Evolutionary conservation across 2,113 vertebrate genomes (phyloP).

Genomic region (Hiodon alosoides): DNA sequence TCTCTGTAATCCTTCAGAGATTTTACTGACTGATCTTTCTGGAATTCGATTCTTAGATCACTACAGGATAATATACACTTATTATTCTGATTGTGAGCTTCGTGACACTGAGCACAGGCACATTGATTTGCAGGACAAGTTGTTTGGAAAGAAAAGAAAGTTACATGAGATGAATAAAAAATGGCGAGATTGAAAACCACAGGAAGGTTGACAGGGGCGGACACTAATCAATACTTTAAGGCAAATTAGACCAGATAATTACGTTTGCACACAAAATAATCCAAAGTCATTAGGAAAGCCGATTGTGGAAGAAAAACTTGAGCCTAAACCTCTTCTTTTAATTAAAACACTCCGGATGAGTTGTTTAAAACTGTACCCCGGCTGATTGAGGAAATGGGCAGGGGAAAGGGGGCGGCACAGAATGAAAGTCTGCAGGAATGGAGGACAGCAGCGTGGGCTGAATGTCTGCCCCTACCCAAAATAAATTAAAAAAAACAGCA

Average conservation of each 20-base stretch:
- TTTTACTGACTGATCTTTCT: not conserved
- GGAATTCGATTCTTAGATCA: not conserved
- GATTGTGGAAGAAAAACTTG: slow-evolving; percentile 36
- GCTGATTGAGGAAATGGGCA: slow-evolving; percentile 19
- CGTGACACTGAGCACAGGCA: slow-evolving; percentile 12
- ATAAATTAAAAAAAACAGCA: too few relatives aligned
- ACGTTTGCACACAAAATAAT: slow-evolving; percentile 43
- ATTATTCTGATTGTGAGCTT: not conserved
- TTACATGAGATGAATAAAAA: slow-evolving; percentile 16
- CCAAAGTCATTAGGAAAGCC: slow-evolving; percentile 44
- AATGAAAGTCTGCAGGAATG: not conserved
- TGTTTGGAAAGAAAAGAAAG: slow-evolving; percentile 23
- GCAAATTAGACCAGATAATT: slow-evolving; percentile 41
- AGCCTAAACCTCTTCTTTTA: slow-evolving; percentile 35
- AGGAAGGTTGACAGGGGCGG: slow-evolving; percentile 31
- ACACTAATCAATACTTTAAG: slow-evolving; percentile 38
- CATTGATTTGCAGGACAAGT: slow-evolving; percentile 2
- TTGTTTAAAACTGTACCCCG: slow-evolving; percentile 28
- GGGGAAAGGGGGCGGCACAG: not conserved
- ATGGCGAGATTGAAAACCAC: slow-evolving; percentile 19
- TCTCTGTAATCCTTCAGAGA: too few relatives aligned
- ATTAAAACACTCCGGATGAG: slow-evolving; percentile 31
- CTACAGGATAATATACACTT: not conserved
- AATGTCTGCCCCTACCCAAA: not conserved
- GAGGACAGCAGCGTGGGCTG: not conserved